Conservation (phyloP, 2,797 vertebrate species). For the Bufotes viridis region DNA sequence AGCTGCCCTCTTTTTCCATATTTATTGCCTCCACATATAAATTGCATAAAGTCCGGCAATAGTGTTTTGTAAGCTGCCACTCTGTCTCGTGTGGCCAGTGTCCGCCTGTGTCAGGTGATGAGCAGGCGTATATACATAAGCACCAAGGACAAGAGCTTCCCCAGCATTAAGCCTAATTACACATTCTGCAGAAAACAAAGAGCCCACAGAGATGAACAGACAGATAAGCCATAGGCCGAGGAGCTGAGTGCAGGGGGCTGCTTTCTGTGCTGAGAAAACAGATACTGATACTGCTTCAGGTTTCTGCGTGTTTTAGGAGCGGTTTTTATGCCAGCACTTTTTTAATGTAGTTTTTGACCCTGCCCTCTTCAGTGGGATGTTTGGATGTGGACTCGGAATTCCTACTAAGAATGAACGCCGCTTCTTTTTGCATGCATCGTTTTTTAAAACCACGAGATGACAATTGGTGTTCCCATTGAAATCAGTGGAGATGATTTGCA, state of each 20-base stretch:
- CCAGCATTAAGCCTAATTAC: conserved; percentile 26
- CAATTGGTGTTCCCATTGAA: too few species aligned
- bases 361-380: too few species aligned
- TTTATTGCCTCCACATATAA: neutral
- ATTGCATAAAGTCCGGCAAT: neutral
- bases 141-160: conserved; percentile 25
- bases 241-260: neutral
- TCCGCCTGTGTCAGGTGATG: neutral
- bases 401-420: too few species aligned
- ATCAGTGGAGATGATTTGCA: too few species aligned
- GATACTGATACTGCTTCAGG: too few species aligned
- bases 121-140: neutral
- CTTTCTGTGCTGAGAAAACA: too few species aligned
- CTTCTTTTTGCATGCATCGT: too few species aligned
- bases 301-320: too few species aligned
- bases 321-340: too few species aligned
- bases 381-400: too few species aligned
- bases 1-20: neutral
- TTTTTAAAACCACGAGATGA: too few species aligned
- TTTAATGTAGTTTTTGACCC: too few species aligned
- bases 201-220: neutral
- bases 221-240: neutral
- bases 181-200: conserved; percentile 24
- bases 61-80: neutral
- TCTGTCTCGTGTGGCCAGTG: neutral